These are phyloP conservation scores for Mallotus villosus DNA, from an alignment of 2,797 vertebrate genomes.

Conservation along the genomic window DNA sequence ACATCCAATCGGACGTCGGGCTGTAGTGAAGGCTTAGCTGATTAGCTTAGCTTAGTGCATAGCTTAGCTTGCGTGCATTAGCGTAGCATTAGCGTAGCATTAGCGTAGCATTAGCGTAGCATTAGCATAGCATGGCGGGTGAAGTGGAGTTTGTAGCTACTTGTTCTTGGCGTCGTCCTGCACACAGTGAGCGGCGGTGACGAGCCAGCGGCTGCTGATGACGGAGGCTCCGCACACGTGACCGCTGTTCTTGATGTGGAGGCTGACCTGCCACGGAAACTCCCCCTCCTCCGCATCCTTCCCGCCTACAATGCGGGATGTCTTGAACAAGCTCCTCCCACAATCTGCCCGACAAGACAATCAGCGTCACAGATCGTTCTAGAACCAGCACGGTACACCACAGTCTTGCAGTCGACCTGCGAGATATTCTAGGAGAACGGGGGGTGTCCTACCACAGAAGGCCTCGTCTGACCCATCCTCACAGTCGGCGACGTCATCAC, in stretches of 20 bases:
- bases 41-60: no score
- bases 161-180: constrained; percentile 63
- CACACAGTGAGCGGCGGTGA: constrained; percentile 94
- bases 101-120: no score
- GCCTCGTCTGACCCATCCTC: constrained; percentile 85
- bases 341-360: constrained; percentile 72
- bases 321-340: constrained; percentile 74
- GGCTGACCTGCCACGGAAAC: constrained; percentile 97
- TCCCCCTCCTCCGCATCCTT: constrained; percentile 79
- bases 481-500: constrained; percentile 83
- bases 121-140: constrained; percentile 5
- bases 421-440: background rate
- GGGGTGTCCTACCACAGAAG: constrained; percentile 74
- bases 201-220: constrained; percentile 82
- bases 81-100: no score
- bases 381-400: background rate
- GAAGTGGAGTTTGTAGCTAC: constrained; percentile 36
- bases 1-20: background rate
- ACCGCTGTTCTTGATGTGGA: constrained; percentile 71
- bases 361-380: background rate
- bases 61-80: no score
- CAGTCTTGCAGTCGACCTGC: background rate
- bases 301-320: constrained; percentile 88
- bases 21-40: background rate
- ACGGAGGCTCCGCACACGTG: constrained; percentile 90